A percentile compares a stretch with the other conserved stretches of the same genome.
phyloP scores from a whole-genome alignment of 2,888 invertebrate genomes.

The Blomia tropicalis region DNA sequence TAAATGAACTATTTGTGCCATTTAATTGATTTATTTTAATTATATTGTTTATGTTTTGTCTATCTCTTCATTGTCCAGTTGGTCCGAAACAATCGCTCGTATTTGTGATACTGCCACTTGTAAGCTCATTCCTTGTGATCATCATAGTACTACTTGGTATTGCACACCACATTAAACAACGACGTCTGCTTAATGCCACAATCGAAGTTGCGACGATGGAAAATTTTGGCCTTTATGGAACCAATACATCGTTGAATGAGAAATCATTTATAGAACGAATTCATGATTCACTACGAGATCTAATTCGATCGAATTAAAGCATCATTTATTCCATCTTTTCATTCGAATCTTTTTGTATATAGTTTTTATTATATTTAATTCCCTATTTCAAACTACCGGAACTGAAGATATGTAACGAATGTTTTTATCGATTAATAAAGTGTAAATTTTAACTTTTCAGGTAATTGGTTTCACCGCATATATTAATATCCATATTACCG shows the following conservation, averaged over 20 bases:
- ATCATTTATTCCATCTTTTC: too few species aligned
- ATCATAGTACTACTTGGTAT: conserved; percentile 70
- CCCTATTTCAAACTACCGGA: too few species aligned
- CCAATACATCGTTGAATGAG: not conserved
- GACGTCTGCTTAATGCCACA: conserved; percentile 56
- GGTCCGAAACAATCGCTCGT: conserved; percentile 63
- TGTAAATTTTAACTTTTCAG: too few species aligned
- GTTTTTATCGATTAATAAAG: too few species aligned
- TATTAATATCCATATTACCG: too few species aligned
- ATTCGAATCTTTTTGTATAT: too few species aligned
- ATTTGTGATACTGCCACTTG: conserved; percentile 70
- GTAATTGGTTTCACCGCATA: too few species aligned
- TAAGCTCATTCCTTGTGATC: conserved; percentile 61
- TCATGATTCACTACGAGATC: not conserved
- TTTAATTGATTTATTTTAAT: not conserved
- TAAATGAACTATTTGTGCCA: not conserved
- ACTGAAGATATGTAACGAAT: too few species aligned
- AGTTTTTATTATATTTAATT: too few species aligned
- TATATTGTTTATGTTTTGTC: too few species aligned
- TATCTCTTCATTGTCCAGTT: too few species aligned
- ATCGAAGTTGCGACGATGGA: conserved; percentile 48
- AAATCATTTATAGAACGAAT: not conserved
- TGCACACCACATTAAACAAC: conserved; percentile 65
- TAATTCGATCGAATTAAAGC: not conserved
- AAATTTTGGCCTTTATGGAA: conserved; percentile 44